phyloP scores from a whole-genome alignment of 2,113 vertebrate genomes.

The Vombatus ursinus region DNA sequence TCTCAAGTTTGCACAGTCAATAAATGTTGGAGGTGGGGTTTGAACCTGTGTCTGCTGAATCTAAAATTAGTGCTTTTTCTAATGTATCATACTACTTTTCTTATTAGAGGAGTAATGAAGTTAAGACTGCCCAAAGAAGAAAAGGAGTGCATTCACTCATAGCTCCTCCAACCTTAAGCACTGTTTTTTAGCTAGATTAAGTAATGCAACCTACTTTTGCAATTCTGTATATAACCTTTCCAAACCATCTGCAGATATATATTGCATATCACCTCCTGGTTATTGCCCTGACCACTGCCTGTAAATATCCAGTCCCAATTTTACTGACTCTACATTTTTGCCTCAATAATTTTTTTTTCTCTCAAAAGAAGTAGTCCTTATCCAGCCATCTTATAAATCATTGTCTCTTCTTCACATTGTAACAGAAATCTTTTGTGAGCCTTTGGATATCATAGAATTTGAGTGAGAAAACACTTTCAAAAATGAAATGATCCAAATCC shows the following conservation, averaged over 20 bases:
- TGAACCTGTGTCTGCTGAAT: background rate
- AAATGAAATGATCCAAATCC: background rate
- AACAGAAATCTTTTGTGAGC: background rate
- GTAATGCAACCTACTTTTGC: background rate
- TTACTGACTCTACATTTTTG: background rate
- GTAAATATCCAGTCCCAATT: no score
- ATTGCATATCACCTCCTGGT: background rate
- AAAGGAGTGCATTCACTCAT: background rate
- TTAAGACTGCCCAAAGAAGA: background rate
- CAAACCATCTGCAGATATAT: background rate
- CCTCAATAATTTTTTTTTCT: no score
- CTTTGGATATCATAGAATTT: background rate
- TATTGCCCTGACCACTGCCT: background rate
- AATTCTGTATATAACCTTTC: background rate
- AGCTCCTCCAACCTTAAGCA: background rate
- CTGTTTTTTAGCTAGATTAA: background rate
- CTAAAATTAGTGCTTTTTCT: background rate
- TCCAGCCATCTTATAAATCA: background rate
- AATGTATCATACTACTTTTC: background rate
- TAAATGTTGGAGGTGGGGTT: background rate
- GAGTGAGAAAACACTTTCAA: background rate
- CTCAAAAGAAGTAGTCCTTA: background rate
- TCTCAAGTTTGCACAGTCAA: background rate
- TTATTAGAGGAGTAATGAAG: background rate
- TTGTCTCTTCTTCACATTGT: background rate